Evolutionary conservation across 2,797 vertebrate genomes (phyloP).

Genomic region (Sebastes paucispinis): DNA sequence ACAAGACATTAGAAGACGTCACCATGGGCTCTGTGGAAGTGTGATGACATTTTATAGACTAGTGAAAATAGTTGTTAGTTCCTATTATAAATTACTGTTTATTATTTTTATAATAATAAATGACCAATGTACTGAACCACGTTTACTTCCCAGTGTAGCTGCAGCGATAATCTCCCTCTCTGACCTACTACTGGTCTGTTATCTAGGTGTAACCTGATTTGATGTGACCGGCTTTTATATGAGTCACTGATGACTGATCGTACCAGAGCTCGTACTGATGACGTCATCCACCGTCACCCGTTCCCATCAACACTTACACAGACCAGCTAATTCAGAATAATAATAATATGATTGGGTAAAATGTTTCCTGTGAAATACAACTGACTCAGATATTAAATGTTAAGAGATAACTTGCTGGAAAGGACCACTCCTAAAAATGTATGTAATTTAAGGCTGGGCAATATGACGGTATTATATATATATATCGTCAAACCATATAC

Average conservation of each 20-base stretch:
- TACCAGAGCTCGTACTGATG: not conserved
- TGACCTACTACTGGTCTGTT: slow-evolving; percentile 18
- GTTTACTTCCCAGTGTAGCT: not conserved
- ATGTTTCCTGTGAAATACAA: not conserved
- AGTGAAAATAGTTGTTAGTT: not conserved
- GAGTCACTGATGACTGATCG: slow-evolving; percentile 37
- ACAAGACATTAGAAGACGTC: not conserved
- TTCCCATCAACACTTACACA: not conserved
- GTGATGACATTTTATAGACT: not conserved
- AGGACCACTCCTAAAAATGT: not conserved
- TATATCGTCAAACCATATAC: too few species aligned
- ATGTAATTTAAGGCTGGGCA: not conserved
- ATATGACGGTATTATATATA: too few species aligned
- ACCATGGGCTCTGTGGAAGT: not conserved
- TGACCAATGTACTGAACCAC: not conserved
- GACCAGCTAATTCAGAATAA: slow-evolving; percentile 14
- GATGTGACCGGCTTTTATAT: slow-evolving; percentile 26
- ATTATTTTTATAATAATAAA: not conserved
- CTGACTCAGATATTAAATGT: not conserved
- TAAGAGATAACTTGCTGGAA: not conserved
- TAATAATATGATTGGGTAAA: not conserved
- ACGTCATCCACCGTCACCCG: not conserved
- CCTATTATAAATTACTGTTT: not conserved
- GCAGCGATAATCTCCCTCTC: not conserved
- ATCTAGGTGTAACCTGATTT: slow-evolving; percentile 36